Percentiles rank a stretch among this genome's conserved stretches.
Evolutionary conservation across 2,113 vertebrate species (phyloP).

Genomic region (Falcunculus frontatus): DNA sequence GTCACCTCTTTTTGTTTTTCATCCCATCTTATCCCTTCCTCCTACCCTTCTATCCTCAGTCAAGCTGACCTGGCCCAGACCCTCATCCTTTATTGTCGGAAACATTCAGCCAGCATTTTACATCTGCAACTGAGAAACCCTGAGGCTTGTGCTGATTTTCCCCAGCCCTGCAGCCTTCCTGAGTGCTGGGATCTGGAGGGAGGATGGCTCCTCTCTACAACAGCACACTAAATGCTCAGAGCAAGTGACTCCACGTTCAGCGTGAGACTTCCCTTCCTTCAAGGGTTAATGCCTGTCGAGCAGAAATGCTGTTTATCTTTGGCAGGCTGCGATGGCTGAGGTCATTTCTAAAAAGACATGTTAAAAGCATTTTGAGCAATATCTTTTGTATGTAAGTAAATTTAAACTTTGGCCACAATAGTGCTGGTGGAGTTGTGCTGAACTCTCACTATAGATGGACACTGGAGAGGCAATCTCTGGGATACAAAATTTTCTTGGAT

Average conservation of each 20-base stretch:
- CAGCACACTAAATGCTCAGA: accelerated
- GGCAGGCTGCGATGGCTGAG: neutral
- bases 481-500: neutral
- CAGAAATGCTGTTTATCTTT: slow-evolving; percentile 4
- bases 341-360: neutral
- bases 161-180: neutral
- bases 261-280: neutral
- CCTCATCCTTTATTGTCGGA: neutral
- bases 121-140: neutral
- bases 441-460: neutral
- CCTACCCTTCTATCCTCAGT: neutral
- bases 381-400: neutral
- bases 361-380: slow-evolving; percentile 49
- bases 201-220: neutral
- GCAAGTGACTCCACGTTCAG: neutral
- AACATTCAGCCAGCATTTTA: neutral
- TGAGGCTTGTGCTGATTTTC: neutral
- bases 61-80: neutral
- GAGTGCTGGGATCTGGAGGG: neutral
- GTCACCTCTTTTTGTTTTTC: neutral
- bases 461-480: neutral
- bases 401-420: neutral
- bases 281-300: neutral
- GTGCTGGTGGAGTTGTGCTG: neutral
- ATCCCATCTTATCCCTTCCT: neutral